These are phyloP conservation scores for Ophthalmolycus amberensis DNA, from an alignment of 2,113 vertebrate genomes.

Conservation along the genomic window DNA sequence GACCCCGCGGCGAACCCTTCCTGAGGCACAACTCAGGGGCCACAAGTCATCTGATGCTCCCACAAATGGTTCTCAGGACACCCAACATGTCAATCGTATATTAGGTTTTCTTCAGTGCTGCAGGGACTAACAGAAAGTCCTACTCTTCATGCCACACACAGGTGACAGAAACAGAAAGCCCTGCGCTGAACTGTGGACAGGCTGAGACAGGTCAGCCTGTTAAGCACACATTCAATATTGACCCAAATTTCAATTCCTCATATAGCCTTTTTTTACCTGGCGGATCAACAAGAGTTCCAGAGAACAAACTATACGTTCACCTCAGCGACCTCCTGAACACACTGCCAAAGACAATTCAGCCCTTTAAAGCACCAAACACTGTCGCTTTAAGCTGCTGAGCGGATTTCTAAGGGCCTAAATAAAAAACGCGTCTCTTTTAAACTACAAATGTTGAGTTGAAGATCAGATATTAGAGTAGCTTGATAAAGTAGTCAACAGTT, in stretches of 20 bases:
- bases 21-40: constrained; percentile 36
- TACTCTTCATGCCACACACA: constrained; percentile 61
- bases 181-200: constrained; percentile 11
- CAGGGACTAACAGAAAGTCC: constrained; percentile 29
- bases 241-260: constrained; percentile 45
- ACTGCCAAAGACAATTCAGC: constrained; percentile 5
- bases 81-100: constrained; percentile 15
- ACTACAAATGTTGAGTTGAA: neutral
- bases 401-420: neutral
- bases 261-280: constrained; percentile 1
- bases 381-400: neutral
- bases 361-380: neutral
- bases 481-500: neutral
- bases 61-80: constrained; percentile 53
- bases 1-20: constrained; percentile 35
- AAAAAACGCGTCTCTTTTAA: neutral
- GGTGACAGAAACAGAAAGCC: constrained; percentile 38
- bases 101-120: constrained; percentile 30
- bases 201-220: constrained; percentile 18
- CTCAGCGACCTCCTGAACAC: constrained; percentile 21
- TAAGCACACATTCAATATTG: constrained; percentile 51
- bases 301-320: constrained; percentile 2
- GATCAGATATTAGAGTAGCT: neutral
- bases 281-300: constrained; percentile 11
- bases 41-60: constrained; percentile 44